Percentiles rank a stretch among this genome's conserved stretches.
Conservation (phyloP, 2,888 invertebrate genomes). For the Brachyopa scutellaris region DNA sequence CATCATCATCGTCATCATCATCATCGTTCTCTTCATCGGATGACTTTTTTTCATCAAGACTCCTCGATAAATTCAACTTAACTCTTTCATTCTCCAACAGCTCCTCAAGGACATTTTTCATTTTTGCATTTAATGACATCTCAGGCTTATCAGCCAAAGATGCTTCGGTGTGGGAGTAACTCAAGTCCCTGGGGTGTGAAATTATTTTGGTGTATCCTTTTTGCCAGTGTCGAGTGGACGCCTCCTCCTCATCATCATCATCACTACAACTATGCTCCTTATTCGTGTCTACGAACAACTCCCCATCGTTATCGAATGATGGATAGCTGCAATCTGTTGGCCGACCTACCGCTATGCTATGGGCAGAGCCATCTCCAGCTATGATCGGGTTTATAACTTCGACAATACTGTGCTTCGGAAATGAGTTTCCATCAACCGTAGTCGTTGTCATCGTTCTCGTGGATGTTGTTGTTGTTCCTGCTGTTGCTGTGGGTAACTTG, state of each 20-base stretch:
- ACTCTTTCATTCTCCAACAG: constrained; percentile 81
- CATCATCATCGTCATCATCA: constrained; percentile 72
- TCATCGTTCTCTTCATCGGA: constrained; percentile 71
- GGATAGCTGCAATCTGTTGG: constrained; percentile 76
- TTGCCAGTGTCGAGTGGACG: constrained; percentile 65
- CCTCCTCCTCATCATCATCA: constrained; percentile 68
- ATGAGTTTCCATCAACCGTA: constrained; percentile 54
- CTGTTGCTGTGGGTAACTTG: constrained; percentile 26
- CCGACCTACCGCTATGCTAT: constrained; percentile 80
- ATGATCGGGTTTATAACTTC: constrained; percentile 82
- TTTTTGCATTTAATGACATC: constrained; percentile 82
- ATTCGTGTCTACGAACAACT: constrained; percentile 38
- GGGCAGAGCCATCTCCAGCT: constrained; percentile 80
- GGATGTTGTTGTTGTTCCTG: constrained; percentile 35
- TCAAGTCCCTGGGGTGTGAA: constrained; percentile 51
- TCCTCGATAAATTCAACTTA: constrained; percentile 82
- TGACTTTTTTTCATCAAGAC: constrained; percentile 76
- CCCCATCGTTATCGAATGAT: constrained; percentile 76
- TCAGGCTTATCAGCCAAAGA: constrained; percentile 59
- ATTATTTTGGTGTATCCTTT: constrained; percentile 46
- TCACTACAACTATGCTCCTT: constrained; percentile 59
- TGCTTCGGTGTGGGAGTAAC: constrained; percentile 38
- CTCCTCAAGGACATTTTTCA: constrained; percentile 82
- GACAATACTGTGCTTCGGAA: constrained; percentile 79
- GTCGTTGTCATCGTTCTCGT: constrained; percentile 30